Evolutionary conservation across 2,113 vertebrate genomes (phyloP), one percentile per base, ranked within the genome.

Genomic region (Columbina picui): DNA sequence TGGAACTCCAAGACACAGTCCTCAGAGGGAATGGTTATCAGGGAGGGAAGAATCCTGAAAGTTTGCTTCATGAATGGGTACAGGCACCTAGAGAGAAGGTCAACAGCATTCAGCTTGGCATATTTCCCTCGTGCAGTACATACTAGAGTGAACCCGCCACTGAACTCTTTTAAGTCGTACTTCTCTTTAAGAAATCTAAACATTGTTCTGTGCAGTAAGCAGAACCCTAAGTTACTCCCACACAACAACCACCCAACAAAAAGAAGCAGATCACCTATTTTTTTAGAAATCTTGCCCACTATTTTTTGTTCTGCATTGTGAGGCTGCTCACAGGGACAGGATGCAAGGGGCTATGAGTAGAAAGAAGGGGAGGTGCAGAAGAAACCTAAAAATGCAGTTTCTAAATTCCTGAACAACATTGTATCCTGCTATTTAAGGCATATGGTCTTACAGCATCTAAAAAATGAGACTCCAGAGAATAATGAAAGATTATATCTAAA

Each of bases 241-340:
- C 18, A 18, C 19, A 18, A 45, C 43, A 45, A 45, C 43, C 49
- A 57, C 11, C 49, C 82, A 60, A 36, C 12, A 60, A 4, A 38
- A 67, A 45, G 36, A 78, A 67, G 2, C 1, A 10, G 20, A 67
- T 3, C 1, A 1, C 29, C 17, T 5, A 20, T 4, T 20, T 23
- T 63, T 49, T 73, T 5, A 38, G 45, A 53, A 74, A 74, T 9
- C 25, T 47, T 36, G 12, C 41, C 25, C 9, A 1, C 15, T 52
- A 13, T 57, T 79, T 91, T 63, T 57, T 1, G 2, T 27, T 43
- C 36, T 43, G 14, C 43, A 21, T 16, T 43, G 30, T 12, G 45
- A 93, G 82, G 25, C 27, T 32, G 53, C 21, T 83, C 10, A 20
- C 11, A 68, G 87, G 57, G 14, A 90, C 0, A 27, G 23, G 16